Conservation (phyloP, 2,113 vertebrate genomes). For the Phycodurus eques region DNA sequence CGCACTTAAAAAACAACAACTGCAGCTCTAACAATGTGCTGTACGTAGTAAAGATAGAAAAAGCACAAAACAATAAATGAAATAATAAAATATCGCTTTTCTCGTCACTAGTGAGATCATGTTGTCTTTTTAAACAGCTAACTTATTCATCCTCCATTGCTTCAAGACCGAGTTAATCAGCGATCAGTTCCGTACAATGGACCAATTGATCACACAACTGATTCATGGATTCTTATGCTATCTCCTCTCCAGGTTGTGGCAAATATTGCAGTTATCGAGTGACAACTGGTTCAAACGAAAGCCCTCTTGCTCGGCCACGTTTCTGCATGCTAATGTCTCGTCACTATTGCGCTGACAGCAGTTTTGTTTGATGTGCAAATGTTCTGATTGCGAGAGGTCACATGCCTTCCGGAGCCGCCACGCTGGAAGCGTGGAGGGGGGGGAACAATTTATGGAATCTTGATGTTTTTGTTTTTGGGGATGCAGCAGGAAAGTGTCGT, state of each 20-base stretch:
- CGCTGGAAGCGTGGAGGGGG: constrained; percentile 13
- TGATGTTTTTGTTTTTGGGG: constrained; percentile 20
- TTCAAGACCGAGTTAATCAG: background rate
- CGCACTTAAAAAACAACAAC: no score
- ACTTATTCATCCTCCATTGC: no score
- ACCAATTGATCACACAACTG: background rate
- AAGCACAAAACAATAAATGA: no score
- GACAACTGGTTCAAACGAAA: constrained; percentile 28
- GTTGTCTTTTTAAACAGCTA: no score
- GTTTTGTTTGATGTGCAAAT: constrained; percentile 74
- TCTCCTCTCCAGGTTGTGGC: background rate
- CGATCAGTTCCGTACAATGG: background rate
- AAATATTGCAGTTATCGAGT: constrained; percentile 12
- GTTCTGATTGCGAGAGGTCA: constrained; percentile 37
- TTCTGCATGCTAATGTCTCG: constrained; percentile 57
- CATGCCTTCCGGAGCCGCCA: constrained; percentile 43
- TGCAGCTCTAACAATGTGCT: no score
- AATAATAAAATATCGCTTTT: no score
- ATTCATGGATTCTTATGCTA: no score
- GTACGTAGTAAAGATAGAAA: no score
- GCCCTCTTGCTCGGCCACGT: constrained; percentile 36
- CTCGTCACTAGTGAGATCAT: no score
- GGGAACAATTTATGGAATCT: constrained; percentile 57
- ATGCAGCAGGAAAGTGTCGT: constrained; percentile 41
- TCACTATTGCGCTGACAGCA: constrained; percentile 48